Evolutionary conservation across 2,888 invertebrate species (phyloP).

Genomic region (Drosophila affinis): DNA sequence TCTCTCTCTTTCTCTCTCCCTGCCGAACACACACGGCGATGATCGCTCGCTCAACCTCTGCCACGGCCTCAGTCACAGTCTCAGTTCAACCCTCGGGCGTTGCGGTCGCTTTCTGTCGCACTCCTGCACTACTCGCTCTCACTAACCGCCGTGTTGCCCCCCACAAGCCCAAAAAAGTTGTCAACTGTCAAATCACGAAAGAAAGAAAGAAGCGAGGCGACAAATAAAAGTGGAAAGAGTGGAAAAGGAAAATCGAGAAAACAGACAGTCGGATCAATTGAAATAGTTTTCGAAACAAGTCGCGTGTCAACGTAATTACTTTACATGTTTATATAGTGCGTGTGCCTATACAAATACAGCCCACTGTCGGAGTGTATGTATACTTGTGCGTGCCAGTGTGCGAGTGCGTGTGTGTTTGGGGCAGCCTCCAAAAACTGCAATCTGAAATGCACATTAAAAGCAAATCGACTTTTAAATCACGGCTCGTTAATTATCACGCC

Average conservation of each 20-base stretch:
- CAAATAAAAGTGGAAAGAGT: conserved; percentile 19
- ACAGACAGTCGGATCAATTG: conserved; percentile 32
- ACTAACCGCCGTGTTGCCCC: conserved; percentile 44
- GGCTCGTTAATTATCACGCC: conserved; percentile 78
- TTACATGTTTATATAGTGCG: conserved; percentile 48
- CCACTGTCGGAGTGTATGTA: conserved; percentile 19
- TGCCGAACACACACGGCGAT: conserved; percentile 14
- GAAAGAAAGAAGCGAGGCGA: conserved; percentile 33
- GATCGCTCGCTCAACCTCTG: conserved; percentile 39
- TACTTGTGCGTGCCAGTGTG: no score
- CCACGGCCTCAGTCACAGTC: conserved; percentile 51
- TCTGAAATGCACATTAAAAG: conserved; percentile 56
- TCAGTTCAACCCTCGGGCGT: conserved; percentile 75
- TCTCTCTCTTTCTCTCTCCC: conserved; percentile 10
- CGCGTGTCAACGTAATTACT: conserved; percentile 70
- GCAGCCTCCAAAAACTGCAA: conserved; percentile 72
- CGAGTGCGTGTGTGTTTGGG: conserved; percentile 10
- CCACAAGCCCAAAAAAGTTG: conserved; percentile 61
- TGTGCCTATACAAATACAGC: conserved; percentile 22
- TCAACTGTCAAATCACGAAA: conserved; percentile 61
- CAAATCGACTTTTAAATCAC: conserved; percentile 64
- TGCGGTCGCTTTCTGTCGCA: conserved; percentile 60
- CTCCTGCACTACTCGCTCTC: conserved; percentile 16
- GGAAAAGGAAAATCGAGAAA: conserved; percentile 36
- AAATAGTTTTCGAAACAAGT: conserved; percentile 71